Evolutionary conservation across 2,797 vertebrate species (phyloP).

Genomic region (Macrochelys suwanniensis): DNA sequence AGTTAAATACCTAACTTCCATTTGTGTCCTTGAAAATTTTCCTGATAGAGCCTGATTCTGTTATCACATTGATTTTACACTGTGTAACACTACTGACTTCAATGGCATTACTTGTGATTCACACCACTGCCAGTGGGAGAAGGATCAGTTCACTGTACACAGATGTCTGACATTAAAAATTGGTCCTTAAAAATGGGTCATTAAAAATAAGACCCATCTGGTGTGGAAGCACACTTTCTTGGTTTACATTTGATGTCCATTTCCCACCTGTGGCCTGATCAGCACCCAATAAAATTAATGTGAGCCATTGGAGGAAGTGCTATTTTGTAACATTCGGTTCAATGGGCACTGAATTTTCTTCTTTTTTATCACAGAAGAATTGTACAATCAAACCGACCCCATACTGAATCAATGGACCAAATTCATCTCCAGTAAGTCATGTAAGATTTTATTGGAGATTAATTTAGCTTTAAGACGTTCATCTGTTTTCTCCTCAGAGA

Average conservation of each 20-base stretch:
- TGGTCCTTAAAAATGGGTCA: background rate
- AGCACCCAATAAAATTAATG: background rate
- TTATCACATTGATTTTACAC: background rate
- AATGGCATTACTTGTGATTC: background rate
- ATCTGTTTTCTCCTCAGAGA: background rate
- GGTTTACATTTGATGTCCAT: fast-evolving
- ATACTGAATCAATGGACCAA: background rate
- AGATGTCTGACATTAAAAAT: background rate
- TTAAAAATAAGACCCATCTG: background rate
- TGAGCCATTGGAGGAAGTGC: background rate
- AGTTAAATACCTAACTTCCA: background rate
- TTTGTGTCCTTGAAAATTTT: background rate
- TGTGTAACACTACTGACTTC: background rate
- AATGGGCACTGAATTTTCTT: background rate
- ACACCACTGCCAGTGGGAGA: background rate
- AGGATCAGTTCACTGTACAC: background rate
- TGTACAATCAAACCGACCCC: background rate
- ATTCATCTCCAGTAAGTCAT: background rate
- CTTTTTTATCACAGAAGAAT: no score
- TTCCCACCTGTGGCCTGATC: background rate
- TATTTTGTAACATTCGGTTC: background rate
- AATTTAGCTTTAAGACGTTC: background rate
- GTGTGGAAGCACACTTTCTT: background rate
- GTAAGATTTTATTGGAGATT: background rate
- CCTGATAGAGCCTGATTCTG: background rate